Evolutionary conservation across 1,140 invertebrate genomes (phyloP), one percentile per base, ranked within the genome.

Genomic region (Drosophila nasuta): DNA sequence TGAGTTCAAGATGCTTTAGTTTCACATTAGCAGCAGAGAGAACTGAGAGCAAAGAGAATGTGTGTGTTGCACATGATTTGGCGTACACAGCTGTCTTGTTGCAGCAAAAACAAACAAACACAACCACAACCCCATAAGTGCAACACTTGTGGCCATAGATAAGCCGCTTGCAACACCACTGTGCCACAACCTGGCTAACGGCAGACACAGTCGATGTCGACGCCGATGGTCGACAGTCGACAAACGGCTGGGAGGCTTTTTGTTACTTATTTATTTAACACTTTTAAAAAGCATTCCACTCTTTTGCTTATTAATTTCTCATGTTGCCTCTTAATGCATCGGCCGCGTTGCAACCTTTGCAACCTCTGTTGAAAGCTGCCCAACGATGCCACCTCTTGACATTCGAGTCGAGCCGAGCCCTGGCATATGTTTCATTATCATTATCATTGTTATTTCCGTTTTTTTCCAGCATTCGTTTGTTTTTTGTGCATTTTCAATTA

Each of bases 201-300:
- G 20, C 20, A 25, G 20, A 25, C 20, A 25, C 20, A 3, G 3
- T 25, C 20, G 20, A 3, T 0, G 20, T 20, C 20, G 20, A 3
- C 0, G 20, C 1, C 20, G 20, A 20, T 3, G 3, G 20, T 25
- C 20, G 20, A 25, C 20, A 25, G 63, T 45, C 45, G 48, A 51
- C 79, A 79, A 87, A 78, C 82, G 75, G 82, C 57, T 49, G 71
- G 25, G 56, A 63, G 49, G 57, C 68, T 65, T 64, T 82, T 74
- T 80, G 85, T 91, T 91, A 79, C 91, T 91, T 91, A 88, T 91
- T 91, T 91, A 91, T 91, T 91, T 91, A 88, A 83, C 75, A 82
- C 81, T 88, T 91, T 91, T 87, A 85, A 91, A 91, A 88, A 91
- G 88, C 88, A 91, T 88, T 88, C 60, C 81, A 85, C 85, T 74